Evolutionary conservation across 2,113 vertebrate genomes (phyloP), one percentile per base, ranked within the genome.

Genomic region (Limanda limanda): DNA sequence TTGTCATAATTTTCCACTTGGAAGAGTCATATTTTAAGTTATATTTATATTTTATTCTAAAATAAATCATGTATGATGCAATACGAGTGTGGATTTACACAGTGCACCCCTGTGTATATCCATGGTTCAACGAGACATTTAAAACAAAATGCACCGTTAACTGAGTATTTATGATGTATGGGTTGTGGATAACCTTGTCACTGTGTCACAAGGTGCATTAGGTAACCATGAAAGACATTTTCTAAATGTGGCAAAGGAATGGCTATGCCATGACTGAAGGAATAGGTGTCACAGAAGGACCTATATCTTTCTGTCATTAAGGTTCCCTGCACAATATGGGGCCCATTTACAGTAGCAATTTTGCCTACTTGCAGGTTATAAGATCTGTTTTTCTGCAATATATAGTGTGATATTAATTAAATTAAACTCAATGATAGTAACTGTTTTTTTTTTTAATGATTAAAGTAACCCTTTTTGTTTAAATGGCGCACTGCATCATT

Each of bases 231-330:
- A 92, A 82, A 90, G 89, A 93, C 74, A 82, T 90, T 94, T 94
- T 94, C 93, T 94, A 94, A 95, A 94, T 91, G 80, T 91, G 87
- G 92, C 84, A 79, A 79, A 93, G 94, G 94, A 94, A 94, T 94
- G 93, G 71, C 84, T 91, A 89, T 94, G 92, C 89, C 84, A 91
- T 90, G 86, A 91, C 90, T 90, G 84, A 89, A 89, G 85, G 77
- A 92, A 89, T 83, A 77, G 55, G 92, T 87, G 82, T 83, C 78
- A 84, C 83, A 81, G 61, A 89, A 71, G 73, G 81, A 87, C 71
- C 84, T 84, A 74, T 77, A 85, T 85, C 69, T 82, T 73, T 76
- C 83, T 87, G 89, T 89, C 84, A 74, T 82, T 80, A 81, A 64
- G 47, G 61, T 68, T 40, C 37, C 3, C 35, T 24, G 25, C 25